phyloP scores from a whole-genome alignment of 2,113 vertebrate species.

The Cyprinus carpio region DNA sequence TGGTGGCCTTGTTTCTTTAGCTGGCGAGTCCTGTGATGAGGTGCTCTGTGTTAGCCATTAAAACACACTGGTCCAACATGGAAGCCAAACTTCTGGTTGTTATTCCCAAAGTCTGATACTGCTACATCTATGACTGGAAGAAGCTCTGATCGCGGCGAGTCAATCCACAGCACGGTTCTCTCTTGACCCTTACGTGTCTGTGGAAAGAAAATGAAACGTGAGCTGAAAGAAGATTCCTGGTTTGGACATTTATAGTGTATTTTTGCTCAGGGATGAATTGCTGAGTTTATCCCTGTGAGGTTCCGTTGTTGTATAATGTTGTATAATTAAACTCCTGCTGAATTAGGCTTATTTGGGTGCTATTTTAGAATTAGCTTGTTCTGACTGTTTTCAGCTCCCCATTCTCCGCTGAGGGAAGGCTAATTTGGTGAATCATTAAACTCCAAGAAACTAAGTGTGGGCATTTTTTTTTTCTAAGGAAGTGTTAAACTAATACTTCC shows the following conservation, averaged over 20 bases:
- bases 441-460: constrained; percentile 2
- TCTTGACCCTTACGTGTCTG: constrained; percentile 85
- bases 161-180: constrained; percentile 81
- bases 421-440: constrained; percentile 23
- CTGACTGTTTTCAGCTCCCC: constrained; percentile 27
- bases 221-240: constrained; percentile 4
- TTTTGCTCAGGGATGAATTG: background rate
- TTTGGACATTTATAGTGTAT: background rate
- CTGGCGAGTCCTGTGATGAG: constrained; percentile 47
- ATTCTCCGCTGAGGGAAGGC: background rate
- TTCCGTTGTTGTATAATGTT: background rate
- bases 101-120: constrained; percentile 81
- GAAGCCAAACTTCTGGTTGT: constrained; percentile 92
- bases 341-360: constrained; percentile 16
- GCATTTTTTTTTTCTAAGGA: background rate
- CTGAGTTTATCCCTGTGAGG: constrained; percentile 21
- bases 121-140: constrained; percentile 85
- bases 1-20: constrained; percentile 55
- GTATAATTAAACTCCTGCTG: constrained; percentile 38
- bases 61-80: constrained; percentile 90
- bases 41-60: constrained; percentile 72
- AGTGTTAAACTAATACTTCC: background rate
- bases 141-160: constrained; percentile 78
- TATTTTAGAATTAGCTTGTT: constrained; percentile 14
- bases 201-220: constrained; percentile 21